A percentile compares a stretch with the other conserved stretches of the same genome.
Evolutionary conservation across 2,888 invertebrate genomes (phyloP).

Genomic region (Odontomyia ornata): DNA sequence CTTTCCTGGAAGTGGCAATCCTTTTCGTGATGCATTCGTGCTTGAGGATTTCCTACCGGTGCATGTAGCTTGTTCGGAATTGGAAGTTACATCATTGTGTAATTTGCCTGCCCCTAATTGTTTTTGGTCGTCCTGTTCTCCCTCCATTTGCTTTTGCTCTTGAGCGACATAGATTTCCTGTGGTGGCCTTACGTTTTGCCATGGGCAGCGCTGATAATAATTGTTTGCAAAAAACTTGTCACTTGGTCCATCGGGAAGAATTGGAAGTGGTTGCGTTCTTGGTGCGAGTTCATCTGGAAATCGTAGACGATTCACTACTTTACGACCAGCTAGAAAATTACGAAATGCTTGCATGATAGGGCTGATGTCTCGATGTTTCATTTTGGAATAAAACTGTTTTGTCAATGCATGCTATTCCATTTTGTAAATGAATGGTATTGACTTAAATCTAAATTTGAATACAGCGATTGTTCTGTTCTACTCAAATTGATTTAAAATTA

Average conservation of each 20-base stretch:
- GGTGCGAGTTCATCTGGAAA: not conserved
- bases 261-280: not conserved
- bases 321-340: conserved; percentile 26
- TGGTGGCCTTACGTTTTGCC: not conserved
- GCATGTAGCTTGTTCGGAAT: not conserved
- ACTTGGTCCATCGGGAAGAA: not conserved
- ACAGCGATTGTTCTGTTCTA: no score
- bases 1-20: not conserved
- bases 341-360: conserved; percentile 18
- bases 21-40: not conserved
- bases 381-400: not conserved
- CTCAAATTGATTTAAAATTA: no score
- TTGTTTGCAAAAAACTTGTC: not conserved
- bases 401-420: no score
- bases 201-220: not conserved
- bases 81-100: not conserved
- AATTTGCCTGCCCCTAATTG: not conserved
- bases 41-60: not conserved
- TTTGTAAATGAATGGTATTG: no score
- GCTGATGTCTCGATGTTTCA: conserved; percentile 17
- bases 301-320: not conserved
- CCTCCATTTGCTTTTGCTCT: not conserved
- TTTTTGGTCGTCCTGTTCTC: not conserved
- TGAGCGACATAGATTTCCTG: not conserved
- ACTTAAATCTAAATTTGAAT: no score